A percentile compares a stretch with the other conserved stretches of the same genome.
Evolutionary conservation across 2,113 vertebrate genomes (phyloP).

Genomic region (Colistium nudipinnis): DNA sequence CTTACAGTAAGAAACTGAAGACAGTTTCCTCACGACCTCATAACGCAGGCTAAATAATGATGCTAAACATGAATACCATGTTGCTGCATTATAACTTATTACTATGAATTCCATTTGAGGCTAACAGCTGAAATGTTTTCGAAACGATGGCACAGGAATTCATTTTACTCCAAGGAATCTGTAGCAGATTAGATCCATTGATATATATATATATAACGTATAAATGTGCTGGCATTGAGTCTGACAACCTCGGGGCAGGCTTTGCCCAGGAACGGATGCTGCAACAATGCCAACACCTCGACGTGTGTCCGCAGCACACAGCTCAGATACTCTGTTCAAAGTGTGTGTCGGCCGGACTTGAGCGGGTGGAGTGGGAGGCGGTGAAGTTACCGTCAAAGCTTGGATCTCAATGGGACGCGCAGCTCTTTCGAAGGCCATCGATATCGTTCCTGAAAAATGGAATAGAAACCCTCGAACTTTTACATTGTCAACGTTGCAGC

Average conservation of each 20-base stretch:
- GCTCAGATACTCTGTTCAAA: slow-evolving; percentile 19
- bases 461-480: slow-evolving; percentile 1
- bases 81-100: neutral
- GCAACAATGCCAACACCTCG: slow-evolving; percentile 50
- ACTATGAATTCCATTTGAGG: neutral
- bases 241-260: slow-evolving; percentile 54
- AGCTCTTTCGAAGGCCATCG: slow-evolving; percentile 6
- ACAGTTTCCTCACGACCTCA: slow-evolving; percentile 13
- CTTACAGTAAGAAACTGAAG: slow-evolving; percentile 6
- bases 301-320: slow-evolving; percentile 32
- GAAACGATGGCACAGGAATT: neutral
- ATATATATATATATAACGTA: no score
- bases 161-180: neutral
- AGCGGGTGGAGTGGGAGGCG: neutral
- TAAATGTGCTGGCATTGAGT: slow-evolving; percentile 51
- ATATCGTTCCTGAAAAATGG: slow-evolving; percentile 17
- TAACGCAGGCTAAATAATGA: slow-evolving; percentile 28
- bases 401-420: slow-evolving; percentile 20
- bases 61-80: slow-evolving; percentile 8
- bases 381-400: slow-evolving; percentile 13
- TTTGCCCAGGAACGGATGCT: slow-evolving; percentile 62
- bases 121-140: neutral
- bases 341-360: slow-evolving; percentile 19
- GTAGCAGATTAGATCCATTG: neutral
- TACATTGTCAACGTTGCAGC: neutral